These are phyloP conservation scores for Perizoma affinitatum DNA, from an alignment of 2,888 invertebrate species.

Conservation along the genomic window DNA sequence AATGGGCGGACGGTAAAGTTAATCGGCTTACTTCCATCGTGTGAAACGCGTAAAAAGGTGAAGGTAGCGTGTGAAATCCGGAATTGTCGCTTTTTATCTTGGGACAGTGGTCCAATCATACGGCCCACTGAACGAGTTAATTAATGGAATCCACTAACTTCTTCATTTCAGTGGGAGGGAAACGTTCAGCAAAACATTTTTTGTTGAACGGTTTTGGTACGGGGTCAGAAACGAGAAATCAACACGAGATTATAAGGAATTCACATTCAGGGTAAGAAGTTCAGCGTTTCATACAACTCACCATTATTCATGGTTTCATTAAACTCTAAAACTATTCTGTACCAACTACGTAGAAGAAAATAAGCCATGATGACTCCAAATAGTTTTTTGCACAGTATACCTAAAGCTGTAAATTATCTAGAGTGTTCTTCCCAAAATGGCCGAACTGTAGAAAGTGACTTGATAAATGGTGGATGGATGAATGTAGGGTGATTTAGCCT, in stretches of 20 bases:
- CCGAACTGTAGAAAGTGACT: too few species aligned
- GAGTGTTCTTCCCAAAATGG: too few species aligned
- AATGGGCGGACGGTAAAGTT: conserved; percentile 9
- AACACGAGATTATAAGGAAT: conserved; percentile 4
- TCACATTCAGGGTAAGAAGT: conserved; percentile 3
- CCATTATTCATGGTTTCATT: too few species aligned
- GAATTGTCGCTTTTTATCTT: conserved; percentile 76
- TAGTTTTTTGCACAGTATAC: too few species aligned
- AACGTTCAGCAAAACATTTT: conserved; percentile 30
- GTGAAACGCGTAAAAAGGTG: conserved; percentile 31
- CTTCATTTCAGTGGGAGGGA: conserved; percentile 67
- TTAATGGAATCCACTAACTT: conserved; percentile 84
- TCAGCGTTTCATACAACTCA: background rate
- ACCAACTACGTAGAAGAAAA: too few species aligned
- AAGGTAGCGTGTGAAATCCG: conserved; percentile 54
- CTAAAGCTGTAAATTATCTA: too few species aligned
- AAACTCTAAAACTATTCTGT: too few species aligned
- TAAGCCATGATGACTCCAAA: too few species aligned
- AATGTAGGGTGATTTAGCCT: too few species aligned
- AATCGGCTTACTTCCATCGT: conserved; percentile 23
- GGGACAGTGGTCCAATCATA: conserved; percentile 77
- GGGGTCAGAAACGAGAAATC: conserved; percentile 20
- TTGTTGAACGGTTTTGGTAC: conserved; percentile 26
- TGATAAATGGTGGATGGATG: too few species aligned
- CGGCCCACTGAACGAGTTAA: conserved; percentile 82